Evolutionary conservation across 1,140 invertebrate species (phyloP), one percentile per base, ranked within the genome.

Genomic region (Sminthurinus signatus): DNA sequence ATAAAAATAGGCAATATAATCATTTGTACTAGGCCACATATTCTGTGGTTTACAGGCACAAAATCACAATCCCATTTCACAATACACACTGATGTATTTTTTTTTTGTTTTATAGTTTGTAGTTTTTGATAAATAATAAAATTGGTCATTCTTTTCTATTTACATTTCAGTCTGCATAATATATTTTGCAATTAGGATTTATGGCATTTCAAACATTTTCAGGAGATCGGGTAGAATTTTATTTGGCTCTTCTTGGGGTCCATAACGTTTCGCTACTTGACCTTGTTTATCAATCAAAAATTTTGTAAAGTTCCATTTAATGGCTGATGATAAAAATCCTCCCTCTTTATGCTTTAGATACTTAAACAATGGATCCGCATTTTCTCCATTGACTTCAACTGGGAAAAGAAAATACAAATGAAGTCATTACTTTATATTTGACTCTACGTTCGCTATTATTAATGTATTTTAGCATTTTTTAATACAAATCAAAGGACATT

Each of bases 291-390:
- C 84, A 31, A 96, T 79, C 42, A 98, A 81, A 76, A 98, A 98
- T 75, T 98, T 98, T 2, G 90, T 90, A 71, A 96, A 98, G 77
- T 97, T 98, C 95, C 95, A 98, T 75, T 96, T 96, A 69, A 97
- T 93, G 39, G 81, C 83, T 74, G 29, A 15, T 12, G 82, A 84
- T 14, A 89, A 69, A 2, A 81, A 83, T 1, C 88, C 88, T 8
- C 80, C 78, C 66, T 91, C 84, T 68, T 89, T 89, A 23, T 83
- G 76, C 77, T 96, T 93, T 65, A 97, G 17, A 75, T 86, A 96
- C 64, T 88, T 87, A 79, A 84, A 97, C n/a, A 96, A 74, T 0
- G 93, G 93, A 79, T 88, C 84, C 14, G 92, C 86, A 64, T 85
- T 77, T 8, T 86, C 82, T 0, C 92, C 92, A 77, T 96, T 96